Conservation (phyloP, 2,888 invertebrate genomes). For the Clistopyga incitator region DNA sequence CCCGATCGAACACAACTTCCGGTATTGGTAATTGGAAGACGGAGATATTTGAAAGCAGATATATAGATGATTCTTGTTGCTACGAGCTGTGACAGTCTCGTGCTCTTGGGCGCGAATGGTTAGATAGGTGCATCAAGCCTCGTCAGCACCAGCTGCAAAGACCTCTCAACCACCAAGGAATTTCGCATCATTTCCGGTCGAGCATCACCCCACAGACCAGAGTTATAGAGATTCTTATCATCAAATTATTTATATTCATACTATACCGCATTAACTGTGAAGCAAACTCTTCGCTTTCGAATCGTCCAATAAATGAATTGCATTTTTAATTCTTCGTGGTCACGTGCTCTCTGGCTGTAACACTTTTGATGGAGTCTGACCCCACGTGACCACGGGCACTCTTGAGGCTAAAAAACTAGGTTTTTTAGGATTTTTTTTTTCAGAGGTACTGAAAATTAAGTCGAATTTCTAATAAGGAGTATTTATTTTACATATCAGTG, state of each 20-base stretch:
- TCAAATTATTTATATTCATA: slow-evolving; percentile 6
- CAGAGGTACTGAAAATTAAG: no score
- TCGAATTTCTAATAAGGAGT: no score
- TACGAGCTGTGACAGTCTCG: slow-evolving; percentile 15
- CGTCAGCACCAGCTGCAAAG: slow-evolving; percentile 35
- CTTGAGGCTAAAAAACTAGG: no score
- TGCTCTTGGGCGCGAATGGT: slow-evolving; percentile 18
- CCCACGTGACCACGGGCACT: no score
- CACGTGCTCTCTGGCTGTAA: no score
- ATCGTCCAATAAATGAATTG: neutral
- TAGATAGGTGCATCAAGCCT: slow-evolving; percentile 4
- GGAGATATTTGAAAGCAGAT: slow-evolving; percentile 13
- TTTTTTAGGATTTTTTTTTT: no score
- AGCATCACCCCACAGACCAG: slow-evolving; percentile 1
- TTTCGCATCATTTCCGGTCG: slow-evolving; percentile 49
- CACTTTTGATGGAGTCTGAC: no score
- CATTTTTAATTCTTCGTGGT: no score
- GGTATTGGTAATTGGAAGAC: slow-evolving; percentile 57
- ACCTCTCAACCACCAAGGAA: slow-evolving; percentile 3
- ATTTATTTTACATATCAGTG: no score
- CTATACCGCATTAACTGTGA: neutral
- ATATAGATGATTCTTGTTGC: slow-evolving; percentile 33
- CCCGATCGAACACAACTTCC: slow-evolving; percentile 43
- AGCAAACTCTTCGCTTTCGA: neutral
- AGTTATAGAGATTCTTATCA: slow-evolving; percentile 41